phyloP scores from a whole-genome alignment of 2,888 invertebrate genomes.

The Noctua fimbriata region DNA sequence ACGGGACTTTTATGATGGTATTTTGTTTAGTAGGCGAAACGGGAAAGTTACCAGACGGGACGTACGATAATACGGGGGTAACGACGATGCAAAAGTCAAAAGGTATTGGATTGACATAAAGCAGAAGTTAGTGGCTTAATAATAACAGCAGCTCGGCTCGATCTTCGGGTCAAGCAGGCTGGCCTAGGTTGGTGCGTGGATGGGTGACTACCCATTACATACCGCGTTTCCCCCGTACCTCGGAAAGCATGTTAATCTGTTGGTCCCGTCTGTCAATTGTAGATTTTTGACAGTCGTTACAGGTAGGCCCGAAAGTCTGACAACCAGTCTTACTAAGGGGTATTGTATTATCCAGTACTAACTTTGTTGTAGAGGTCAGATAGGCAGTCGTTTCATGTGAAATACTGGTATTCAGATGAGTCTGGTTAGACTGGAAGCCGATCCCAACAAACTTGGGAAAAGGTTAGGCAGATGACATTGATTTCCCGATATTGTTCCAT shows the following conservation, averaged over 20 bases:
- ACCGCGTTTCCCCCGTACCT: not conserved
- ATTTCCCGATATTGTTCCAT: not conserved
- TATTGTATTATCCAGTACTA: not conserved
- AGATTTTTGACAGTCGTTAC: not conserved
- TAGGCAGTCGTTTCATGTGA: not conserved
- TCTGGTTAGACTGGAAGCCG: not conserved
- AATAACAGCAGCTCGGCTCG: not conserved
- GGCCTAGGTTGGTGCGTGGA: not conserved
- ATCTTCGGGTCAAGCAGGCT: not conserved
- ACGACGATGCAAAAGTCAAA: not conserved
- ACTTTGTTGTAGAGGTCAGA: not conserved
- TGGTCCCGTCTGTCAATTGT: too few species aligned
- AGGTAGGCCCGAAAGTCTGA: not conserved
- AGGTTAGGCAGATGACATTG: not conserved
- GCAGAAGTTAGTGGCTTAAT: not conserved
- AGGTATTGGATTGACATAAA: not conserved
- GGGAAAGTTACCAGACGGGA: too few species aligned
- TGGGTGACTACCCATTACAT: not conserved
- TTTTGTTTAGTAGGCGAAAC: too few species aligned
- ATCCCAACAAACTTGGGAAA: not conserved
- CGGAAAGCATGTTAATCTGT: too few species aligned
- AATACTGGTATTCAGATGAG: not conserved
- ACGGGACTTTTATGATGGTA: too few species aligned
- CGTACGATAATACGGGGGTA: too few species aligned
- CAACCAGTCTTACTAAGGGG: not conserved